Conservation (phyloP, 2,797 vertebrate genomes). For the Bovichtus variegatus region DNA sequence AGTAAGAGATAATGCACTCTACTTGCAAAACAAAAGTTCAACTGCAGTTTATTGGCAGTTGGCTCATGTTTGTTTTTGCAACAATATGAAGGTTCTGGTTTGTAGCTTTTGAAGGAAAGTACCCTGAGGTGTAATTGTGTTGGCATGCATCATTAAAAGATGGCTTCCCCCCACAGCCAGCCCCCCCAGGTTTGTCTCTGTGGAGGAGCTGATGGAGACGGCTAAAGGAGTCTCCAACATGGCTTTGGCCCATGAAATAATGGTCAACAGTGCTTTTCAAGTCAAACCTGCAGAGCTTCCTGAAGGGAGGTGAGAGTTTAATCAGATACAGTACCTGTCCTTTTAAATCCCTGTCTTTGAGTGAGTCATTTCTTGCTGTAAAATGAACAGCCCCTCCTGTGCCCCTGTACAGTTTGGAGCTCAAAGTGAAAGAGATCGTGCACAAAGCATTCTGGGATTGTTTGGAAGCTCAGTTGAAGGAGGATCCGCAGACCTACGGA, state of each 20-base stretch:
- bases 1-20: background rate
- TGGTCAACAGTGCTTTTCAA: conserved; percentile 91
- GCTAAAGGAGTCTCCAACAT: conserved; percentile 95
- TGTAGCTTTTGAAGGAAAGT: background rate
- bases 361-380: background rate
- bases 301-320: conserved; percentile 90
- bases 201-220: conserved; percentile 94
- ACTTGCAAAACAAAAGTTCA: background rate
- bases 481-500: conserved; percentile 91
- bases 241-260: conserved; percentile 95
- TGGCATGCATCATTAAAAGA: background rate
- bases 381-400: background rate
- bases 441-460: conserved; percentile 98
- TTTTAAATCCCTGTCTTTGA: background rate
- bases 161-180: conserved; percentile 84
- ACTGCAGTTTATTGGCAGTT: background rate
- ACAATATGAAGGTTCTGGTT: background rate
- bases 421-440: conserved; percentile 93
- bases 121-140: background rate
- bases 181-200: conserved; percentile 88
- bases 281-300: conserved; percentile 90
- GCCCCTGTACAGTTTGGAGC: conserved; percentile 88
- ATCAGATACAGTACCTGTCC: background rate
- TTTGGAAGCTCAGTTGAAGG: conserved; percentile 91
- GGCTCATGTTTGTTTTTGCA: background rate